Base-by-base conservation (phyloP, 2,797 vertebrate species). In the Momotus momota region DNA sequence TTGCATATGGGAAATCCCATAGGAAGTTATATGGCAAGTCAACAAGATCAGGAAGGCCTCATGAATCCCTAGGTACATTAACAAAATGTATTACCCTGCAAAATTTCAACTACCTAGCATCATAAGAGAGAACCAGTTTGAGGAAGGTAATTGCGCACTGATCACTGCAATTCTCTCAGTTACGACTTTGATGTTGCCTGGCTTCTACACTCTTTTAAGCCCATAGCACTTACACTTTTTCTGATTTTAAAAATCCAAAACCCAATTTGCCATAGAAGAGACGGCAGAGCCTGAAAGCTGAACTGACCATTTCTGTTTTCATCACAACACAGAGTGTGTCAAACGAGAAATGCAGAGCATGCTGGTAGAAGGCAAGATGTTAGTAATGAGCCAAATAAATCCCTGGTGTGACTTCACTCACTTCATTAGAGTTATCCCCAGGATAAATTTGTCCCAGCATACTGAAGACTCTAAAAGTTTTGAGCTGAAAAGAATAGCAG, bases 381-480 rank as follows among this genome's bases (percentile, higher is more conserved):
- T 71, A 87, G 83, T 74, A 96, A 94, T 93, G 91, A 96, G 57
- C 93, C 86, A 95, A 88, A 92, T 65, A n/a, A 80, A 94, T 85
- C 88, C 87, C 91, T 80, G 52, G 66, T 97, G 94, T 96, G 88
- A 73, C 64, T 93, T 94, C 74, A 74, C 64, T 93, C 81, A 86
- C 86, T 95, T 92, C 90, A 82, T 88, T 95, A 81, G 75, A 90
- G 81, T 48, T 92, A 93, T 52, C 90, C 66, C 66, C 80, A 81
- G 85, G 82, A 96, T 57, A 94, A 96, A 84, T 90, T 88, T 81
- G 48, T 86, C 88, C 77, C 48, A 43, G 33, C 3, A 0, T 67
- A 65, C 74, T 54, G 64, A 90, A 75, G 51, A 13, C 27, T 60
- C 40, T 78, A 6, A 57, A 91, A 94, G 43, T 95, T 96, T 90